Conservation (phyloP, 2,797 vertebrate genomes). For the Pachyuromys duprasi region DNA sequence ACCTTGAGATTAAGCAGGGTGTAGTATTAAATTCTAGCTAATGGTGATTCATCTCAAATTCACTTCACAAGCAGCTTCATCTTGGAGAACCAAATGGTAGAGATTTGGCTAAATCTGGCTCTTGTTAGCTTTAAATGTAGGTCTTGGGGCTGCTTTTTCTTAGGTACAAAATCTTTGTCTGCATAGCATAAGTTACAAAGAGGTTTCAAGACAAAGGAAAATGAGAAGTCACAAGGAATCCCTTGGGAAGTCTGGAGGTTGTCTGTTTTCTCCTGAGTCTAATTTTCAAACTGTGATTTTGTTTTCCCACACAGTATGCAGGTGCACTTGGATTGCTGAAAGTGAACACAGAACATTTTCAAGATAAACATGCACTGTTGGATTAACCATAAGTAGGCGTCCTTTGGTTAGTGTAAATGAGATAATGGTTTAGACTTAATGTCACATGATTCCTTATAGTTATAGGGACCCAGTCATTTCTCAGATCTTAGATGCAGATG, state of each 20-base stretch:
- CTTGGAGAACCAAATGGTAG: conserved; percentile 53
- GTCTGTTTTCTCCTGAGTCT: conserved; percentile 58
- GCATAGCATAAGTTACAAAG: conserved; percentile 38
- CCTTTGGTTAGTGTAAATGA: conserved; percentile 55
- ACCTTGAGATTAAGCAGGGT: conserved; percentile 40
- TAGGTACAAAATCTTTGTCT: conserved; percentile 51
- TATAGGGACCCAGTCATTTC: conserved; percentile 50
- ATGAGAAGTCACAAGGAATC: conserved; percentile 16
- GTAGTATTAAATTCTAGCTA: conserved; percentile 54
- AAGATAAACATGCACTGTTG: conserved; percentile 64
- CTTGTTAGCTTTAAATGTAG: conserved; percentile 46
- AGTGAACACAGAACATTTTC: conserved; percentile 49
- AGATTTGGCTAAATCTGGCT: conserved; percentile 37
- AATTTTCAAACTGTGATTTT: conserved; percentile 70
- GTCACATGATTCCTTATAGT: conserved; percentile 63
- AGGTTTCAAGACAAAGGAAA: conserved; percentile 54
- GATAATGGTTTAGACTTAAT: conserved; percentile 49
- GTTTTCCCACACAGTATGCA: conserved; percentile 48
- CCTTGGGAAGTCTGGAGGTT: conserved; percentile 53
- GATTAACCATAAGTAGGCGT: conserved; percentile 51
- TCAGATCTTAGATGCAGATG: conserved; percentile 60
- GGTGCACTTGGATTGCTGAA: conserved; percentile 33
- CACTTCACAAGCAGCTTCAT: conserved; percentile 56
- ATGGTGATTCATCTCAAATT: conserved; percentile 41
- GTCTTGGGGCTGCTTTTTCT: conserved; percentile 50